Evolutionary conservation across 1,140 invertebrate species (phyloP).

Genomic region (Hormaphis cornu): DNA sequence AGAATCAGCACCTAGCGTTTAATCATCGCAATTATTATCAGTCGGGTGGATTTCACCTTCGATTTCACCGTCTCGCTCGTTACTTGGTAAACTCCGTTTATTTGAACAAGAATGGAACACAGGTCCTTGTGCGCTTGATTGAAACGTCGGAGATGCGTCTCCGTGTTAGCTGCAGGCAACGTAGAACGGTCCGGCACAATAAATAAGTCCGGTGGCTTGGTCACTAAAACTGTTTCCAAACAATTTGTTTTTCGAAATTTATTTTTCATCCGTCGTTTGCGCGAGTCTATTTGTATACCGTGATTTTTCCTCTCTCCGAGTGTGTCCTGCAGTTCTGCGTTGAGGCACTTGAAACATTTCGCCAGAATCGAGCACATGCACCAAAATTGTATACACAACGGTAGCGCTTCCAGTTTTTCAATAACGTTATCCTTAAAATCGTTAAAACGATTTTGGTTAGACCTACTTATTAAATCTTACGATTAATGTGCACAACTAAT

Average conservation of each 20-base stretch:
- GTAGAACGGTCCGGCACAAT: background rate
- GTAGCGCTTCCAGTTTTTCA: conserved; percentile 17
- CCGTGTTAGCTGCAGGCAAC: background rate
- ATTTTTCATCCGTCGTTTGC: background rate
- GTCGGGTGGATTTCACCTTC: no score
- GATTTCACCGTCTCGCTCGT: background rate
- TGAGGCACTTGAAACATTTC: conserved; percentile 25
- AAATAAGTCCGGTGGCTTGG: background rate
- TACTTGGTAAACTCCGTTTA: conserved; percentile 28
- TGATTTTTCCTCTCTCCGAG: conserved; percentile 3
- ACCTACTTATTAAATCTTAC: background rate
- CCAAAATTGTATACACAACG: conserved; percentile 27
- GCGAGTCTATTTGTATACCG: background rate
- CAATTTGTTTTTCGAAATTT: background rate
- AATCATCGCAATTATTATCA: background rate
- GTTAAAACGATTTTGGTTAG: no score
- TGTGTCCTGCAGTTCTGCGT: background rate
- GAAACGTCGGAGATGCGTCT: background rate
- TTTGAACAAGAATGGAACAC: conserved; percentile 12
- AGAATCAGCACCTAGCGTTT: conserved; percentile 13
- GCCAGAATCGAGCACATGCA: background rate
- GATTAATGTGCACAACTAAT: no score
- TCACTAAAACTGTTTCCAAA: background rate
- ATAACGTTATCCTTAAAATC: conserved; percentile 16
- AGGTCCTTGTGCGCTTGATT: conserved; percentile 3